Evolutionary conservation across 1,140 invertebrate species (phyloP).

Genomic region (Sitobion miscanthi): DNA sequence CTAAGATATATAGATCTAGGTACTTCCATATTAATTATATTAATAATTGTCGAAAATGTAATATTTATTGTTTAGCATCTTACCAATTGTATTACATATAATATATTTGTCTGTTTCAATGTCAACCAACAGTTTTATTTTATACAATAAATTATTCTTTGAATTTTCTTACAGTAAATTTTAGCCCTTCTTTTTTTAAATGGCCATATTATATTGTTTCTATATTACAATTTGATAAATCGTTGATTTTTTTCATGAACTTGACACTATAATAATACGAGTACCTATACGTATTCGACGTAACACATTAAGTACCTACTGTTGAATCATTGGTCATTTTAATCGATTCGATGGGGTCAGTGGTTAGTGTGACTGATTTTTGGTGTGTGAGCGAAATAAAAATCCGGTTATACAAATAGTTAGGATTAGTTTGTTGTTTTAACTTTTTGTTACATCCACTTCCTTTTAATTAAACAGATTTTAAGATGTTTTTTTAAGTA

Average conservation of each 20-base stretch:
- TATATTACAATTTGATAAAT: not conserved
- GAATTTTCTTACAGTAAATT: not conserved
- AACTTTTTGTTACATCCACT: not conserved
- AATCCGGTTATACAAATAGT: not conserved
- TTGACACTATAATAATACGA: not conserved
- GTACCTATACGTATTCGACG: too few relatives aligned
- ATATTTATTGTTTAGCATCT: too few relatives aligned
- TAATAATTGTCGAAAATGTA: too few relatives aligned
- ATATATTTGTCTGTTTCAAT: too few relatives aligned
- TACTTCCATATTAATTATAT: too few relatives aligned
- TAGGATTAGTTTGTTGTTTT: not conserved
- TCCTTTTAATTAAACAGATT: not conserved
- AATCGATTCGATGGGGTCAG: conserved; percentile 49
- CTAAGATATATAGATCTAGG: too few relatives aligned
- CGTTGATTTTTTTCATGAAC: not conserved
- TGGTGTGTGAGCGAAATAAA: not conserved
- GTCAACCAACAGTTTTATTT: too few relatives aligned
- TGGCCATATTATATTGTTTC: not conserved
- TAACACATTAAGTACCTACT: not conserved
- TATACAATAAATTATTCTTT: not conserved
- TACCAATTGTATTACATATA: too few relatives aligned
- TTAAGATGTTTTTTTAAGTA: not conserved
- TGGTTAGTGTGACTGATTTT: conserved; percentile 43
- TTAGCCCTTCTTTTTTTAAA: not conserved
- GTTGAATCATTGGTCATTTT: not conserved